Evolutionary conservation across 2,797 vertebrate genomes (phyloP).

Genomic region (Gastrophryne carolinensis): DNA sequence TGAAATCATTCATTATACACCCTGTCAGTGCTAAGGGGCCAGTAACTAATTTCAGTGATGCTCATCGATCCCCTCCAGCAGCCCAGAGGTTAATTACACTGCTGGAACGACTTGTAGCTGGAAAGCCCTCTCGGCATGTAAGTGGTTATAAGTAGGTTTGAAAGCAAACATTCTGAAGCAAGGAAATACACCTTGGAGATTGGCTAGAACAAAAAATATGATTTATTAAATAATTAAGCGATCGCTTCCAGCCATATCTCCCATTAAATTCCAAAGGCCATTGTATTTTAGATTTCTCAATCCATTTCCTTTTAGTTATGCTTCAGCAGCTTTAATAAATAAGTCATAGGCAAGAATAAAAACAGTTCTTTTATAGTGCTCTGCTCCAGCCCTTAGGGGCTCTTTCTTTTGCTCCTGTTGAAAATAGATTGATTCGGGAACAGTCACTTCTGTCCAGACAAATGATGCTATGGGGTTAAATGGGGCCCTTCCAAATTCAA

Average conservation of each 20-base stretch:
- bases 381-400: conserved; percentile 60
- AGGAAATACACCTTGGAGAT: conserved; percentile 72
- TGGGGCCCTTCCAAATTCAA: conserved; percentile 48
- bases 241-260: conserved; percentile 74
- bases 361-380: conserved; percentile 71
- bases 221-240: conserved; percentile 82
- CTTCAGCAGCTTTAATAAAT: conserved; percentile 78
- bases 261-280: conserved; percentile 76
- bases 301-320: conserved; percentile 72
- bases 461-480: conserved; percentile 57
- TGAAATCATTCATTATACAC: not conserved
- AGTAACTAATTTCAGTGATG: not conserved
- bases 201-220: conserved; percentile 59
- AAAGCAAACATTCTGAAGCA: conserved; percentile 68
- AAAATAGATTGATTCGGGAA: conserved; percentile 65
- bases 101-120: conserved; percentile 55
- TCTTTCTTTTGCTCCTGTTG: conserved; percentile 66
- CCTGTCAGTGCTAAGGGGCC: not conserved
- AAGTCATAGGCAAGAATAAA: conserved; percentile 68
- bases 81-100: conserved; percentile 64
- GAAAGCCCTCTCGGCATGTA: conserved; percentile 61
- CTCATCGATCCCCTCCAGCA: conserved; percentile 8
- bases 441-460: conserved; percentile 57
- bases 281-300: conserved; percentile 72
- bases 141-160: conserved; percentile 64